Evolutionary conservation across 2,113 vertebrate species (phyloP).

Genomic region (Hyperoodon ampullatus): DNA sequence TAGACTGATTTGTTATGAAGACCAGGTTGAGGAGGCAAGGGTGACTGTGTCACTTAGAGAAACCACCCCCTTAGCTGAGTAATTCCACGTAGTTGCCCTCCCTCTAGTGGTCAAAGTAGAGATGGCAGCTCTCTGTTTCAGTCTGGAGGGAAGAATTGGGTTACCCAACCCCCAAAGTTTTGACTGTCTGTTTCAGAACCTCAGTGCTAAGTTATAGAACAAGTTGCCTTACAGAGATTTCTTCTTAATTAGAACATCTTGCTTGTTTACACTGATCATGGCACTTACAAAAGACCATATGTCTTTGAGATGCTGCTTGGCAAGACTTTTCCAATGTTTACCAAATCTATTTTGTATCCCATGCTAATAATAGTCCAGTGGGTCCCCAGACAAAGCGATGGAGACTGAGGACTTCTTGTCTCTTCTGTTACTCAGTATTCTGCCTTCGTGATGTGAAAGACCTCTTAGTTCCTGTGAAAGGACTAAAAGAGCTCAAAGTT

Average conservation of each 20-base stretch:
- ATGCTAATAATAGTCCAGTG: constrained; percentile 85
- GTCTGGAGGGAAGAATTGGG: neutral
- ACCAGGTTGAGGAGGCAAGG: neutral
- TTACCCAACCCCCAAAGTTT: constrained; percentile 36
- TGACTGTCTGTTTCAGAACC: constrained; percentile 42
- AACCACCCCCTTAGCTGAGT: accelerated
- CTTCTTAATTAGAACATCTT: constrained; percentile 54
- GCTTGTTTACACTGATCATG: neutral
- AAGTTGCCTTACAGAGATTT: constrained; percentile 62
- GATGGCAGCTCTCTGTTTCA: constrained; percentile 70
- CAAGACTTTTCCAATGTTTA: constrained; percentile 85
- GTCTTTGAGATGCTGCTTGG: constrained; percentile 78
- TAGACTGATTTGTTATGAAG: neutral
- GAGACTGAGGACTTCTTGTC: constrained; percentile 85
- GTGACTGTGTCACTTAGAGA: accelerated
- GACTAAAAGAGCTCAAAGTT: constrained; percentile 81
- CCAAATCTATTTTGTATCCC: constrained; percentile 84
- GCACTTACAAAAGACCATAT: constrained; percentile 79
- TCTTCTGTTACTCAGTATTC: constrained; percentile 78
- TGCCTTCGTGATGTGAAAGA: constrained; percentile 83
- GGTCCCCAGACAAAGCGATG: constrained; percentile 72
- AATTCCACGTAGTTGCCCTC: constrained; percentile 88
- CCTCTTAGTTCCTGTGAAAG: constrained; percentile 83
- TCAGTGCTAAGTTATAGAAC: constrained; percentile 60
- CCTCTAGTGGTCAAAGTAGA: constrained; percentile 85